Base-by-base conservation (phyloP, 2,888 invertebrate species). In the Dryomyza anilis region DNA sequence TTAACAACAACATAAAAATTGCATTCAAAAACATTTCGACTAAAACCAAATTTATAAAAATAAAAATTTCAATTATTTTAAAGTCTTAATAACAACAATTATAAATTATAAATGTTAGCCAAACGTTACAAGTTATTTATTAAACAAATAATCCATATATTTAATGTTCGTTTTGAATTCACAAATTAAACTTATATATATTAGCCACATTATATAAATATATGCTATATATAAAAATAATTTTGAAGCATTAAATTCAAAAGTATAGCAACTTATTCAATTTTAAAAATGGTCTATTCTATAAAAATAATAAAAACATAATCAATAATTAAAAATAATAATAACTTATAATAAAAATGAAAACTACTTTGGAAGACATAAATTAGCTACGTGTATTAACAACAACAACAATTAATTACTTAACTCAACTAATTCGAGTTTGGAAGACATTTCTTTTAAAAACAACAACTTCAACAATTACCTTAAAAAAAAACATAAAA, bases 381-480 rank as follows among this genome's bases (percentile, higher is more conserved):
- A 74, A 73, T 72, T 73, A 74, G 74, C 76, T 74, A 76, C 73
- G 74, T 75, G 77, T 76, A 74, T 76, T 73, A 70, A 65, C 23
- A 59, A 60, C 45, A 64, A 56, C 39, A 36, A 62, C 39, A 10
- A 33, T 39, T 25, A 27, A 30, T 30, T 46, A 45, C 46, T 56
- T 52, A 57, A n/a, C n/a, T n/a, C n/a, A n/a, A n/a, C n/a, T n/a
- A n/a, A n/a, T n/a, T n/a, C n/a, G n/a, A n/a, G 75, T 75, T 70
- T 76, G 77, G 77, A 78, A 78, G 77, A 77, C 77, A 77, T 78
- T 78, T 76, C 70, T 27, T 56, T 52, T 58, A 72, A 71, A 67
- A 66, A 60, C 67, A 70, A 74, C 70, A 70, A 69, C 71, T 72
- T 74, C 70, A 72, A 72, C 74, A 73, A 74, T 57, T 59, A n/a